These are phyloP conservation scores for Rhinoderma darwinii DNA, from an alignment of 2,113 vertebrate species.

Conservation along the genomic window DNA sequence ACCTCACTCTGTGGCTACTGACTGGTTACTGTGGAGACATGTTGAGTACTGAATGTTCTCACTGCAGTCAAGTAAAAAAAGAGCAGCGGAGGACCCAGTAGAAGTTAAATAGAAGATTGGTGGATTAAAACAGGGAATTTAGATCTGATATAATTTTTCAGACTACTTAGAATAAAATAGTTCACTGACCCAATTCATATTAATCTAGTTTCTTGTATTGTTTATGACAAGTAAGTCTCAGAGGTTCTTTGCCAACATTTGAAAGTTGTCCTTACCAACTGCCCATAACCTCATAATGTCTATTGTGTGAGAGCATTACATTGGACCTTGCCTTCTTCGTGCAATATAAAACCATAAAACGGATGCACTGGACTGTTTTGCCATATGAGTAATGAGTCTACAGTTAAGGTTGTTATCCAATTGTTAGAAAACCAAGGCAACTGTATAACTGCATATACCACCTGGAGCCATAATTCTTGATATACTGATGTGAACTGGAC, in stretches of 20 bases:
- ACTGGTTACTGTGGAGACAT: too few species aligned
- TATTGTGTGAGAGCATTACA: background rate
- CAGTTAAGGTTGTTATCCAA: background rate
- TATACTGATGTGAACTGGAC: background rate
- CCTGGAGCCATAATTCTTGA: background rate
- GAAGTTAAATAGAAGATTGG: too few species aligned
- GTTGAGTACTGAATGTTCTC: too few species aligned
- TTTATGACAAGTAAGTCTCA: background rate
- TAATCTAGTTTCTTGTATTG: background rate
- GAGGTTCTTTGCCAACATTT: background rate
- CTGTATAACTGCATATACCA: background rate
- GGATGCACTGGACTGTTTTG: background rate
- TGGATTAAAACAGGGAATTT: too few species aligned
- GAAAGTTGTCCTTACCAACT: background rate
- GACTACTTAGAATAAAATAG: too few species aligned
- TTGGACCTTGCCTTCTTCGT: background rate
- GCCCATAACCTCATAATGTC: background rate
- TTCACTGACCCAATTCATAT: background rate
- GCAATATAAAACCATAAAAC: background rate
- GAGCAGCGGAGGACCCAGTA: too few species aligned
- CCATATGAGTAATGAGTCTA: slow-evolving; percentile 9
- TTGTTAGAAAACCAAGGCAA: slow-evolving; percentile 24
- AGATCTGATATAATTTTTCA: too few species aligned
- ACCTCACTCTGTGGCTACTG: too few species aligned
- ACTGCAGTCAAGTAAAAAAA: too few species aligned